phyloP scores from a whole-genome alignment of 1,140 invertebrate species.

The Listronotus bonariensis region DNA sequence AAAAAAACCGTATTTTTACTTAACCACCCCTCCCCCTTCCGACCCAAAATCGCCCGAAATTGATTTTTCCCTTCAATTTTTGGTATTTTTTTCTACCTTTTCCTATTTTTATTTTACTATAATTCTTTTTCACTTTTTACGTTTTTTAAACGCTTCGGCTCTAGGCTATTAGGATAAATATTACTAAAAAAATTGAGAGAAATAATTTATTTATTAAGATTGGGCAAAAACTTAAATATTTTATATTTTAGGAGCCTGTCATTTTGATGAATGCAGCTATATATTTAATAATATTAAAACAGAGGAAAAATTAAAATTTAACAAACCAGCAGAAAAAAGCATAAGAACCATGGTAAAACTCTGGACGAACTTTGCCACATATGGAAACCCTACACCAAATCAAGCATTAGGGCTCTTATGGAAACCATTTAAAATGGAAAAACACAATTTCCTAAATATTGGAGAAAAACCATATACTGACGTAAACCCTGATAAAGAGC shows the following conservation, averaged over 20 bases:
- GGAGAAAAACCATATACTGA: conserved; percentile 55
- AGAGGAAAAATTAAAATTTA: conserved; percentile 45
- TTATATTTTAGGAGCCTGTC: conserved; percentile 58
- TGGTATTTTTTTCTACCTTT: too few species aligned
- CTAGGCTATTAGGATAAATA: too few species aligned
- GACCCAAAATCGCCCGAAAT: too few species aligned
- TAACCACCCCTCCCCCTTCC: too few species aligned
- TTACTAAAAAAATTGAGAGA: too few species aligned
- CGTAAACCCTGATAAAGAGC: conserved; percentile 55
- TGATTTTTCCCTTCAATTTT: too few species aligned
- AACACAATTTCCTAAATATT: conserved; percentile 59
- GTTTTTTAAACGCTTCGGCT: too few species aligned
- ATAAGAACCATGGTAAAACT: conserved; percentile 60
- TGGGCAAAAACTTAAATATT: too few species aligned
- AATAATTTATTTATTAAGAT: too few species aligned
- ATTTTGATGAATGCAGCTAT: conserved; percentile 67
- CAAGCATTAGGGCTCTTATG: conserved; percentile 24
- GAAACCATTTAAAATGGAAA: conserved; percentile 47
- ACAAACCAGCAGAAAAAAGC: conserved; percentile 45
- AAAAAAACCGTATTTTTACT: too few species aligned
- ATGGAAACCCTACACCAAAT: conserved; percentile 55
- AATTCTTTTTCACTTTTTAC: too few species aligned
- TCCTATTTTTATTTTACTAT: too few species aligned
- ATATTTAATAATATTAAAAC: conserved; percentile 59
- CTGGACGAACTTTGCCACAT: conserved; percentile 61